Conservation (phyloP, 30 jellyfish, hydroid and myxozoan species). For the Hydra vulgaris region DNA sequence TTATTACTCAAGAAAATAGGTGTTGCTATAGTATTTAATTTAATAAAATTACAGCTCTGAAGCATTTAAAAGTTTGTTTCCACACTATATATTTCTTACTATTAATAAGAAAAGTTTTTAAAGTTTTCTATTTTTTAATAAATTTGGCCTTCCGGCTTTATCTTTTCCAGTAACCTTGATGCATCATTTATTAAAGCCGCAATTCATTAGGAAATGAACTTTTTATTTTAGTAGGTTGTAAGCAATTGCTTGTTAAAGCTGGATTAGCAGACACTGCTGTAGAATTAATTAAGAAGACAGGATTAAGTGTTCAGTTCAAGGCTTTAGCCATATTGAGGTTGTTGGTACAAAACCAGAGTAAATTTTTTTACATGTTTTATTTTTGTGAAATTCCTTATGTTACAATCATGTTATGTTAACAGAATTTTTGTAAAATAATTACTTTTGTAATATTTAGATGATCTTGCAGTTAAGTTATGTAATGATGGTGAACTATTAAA, state of each 20-base stretch:
- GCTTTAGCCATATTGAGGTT: constrained; percentile 71
- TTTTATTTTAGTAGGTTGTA: constrained; percentile 47
- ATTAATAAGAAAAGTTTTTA: no score
- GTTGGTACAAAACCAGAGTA: constrained; percentile 73
- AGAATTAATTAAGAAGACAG: constrained; percentile 19
- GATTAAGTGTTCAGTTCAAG: constrained; percentile 56
- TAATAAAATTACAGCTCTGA: no score
- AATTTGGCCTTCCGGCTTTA: no score
- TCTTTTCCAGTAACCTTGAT: no score
- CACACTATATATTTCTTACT: no score
- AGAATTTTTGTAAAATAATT: not conserved
- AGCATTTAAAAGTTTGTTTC: no score
- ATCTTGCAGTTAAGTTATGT: constrained; percentile 22
- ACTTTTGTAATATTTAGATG: not conserved
- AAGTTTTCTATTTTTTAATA: no score
- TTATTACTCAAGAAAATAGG: no score
- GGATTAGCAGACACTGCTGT: constrained; percentile 54
- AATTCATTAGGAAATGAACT: no score
- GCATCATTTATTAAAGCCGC: no score
- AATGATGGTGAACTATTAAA: constrained; percentile 33
- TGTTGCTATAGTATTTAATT: no score
- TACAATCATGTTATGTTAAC: not conserved
- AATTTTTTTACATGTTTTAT: not conserved
- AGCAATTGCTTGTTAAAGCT: constrained; percentile 37
- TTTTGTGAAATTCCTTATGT: not conserved